Conservation (phyloP, 2,888 invertebrate genomes). For the Ferrisia virgata region DNA sequence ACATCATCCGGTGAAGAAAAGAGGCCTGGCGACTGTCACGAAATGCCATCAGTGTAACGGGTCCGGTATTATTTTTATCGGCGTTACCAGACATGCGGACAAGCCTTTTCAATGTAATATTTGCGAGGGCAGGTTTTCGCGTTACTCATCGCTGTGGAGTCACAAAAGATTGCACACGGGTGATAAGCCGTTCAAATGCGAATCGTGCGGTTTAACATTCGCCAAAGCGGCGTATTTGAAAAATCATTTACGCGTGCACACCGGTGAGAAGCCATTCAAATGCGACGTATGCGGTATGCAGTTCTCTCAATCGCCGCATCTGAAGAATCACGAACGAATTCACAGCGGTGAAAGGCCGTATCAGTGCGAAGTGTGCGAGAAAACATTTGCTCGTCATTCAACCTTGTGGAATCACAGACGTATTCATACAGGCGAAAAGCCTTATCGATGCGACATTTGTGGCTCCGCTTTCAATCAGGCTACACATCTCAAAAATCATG, state of each 20-base stretch:
- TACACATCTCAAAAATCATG: constrained; percentile 83
- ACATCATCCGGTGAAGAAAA: constrained; percentile 77
- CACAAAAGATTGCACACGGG: constrained; percentile 83
- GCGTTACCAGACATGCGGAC: constrained; percentile 54
- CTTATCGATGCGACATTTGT: constrained; percentile 76
- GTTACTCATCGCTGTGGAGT: constrained; percentile 81
- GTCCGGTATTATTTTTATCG: constrained; percentile 72
- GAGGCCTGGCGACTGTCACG: constrained; percentile 77
- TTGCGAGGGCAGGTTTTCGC: constrained; percentile 61
- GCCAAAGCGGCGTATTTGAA: constrained; percentile 88
- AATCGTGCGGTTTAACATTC: constrained; percentile 81
- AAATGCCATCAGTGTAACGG: constrained; percentile 88
- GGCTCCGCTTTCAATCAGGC: constrained; percentile 89
- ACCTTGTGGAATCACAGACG: constrained; percentile 85
- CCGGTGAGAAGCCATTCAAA: constrained; percentile 63
- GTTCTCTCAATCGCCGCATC: constrained; percentile 82
- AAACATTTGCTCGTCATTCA: constrained; percentile 82
- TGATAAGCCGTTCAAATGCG: constrained; percentile 82
- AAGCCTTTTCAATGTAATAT: constrained; percentile 87
- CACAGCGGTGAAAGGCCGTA: constrained; percentile 85
- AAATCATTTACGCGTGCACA: constrained; percentile 83
- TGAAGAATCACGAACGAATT: constrained; percentile 84
- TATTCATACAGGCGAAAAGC: constrained; percentile 84
- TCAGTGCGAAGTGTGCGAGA: constrained; percentile 84
- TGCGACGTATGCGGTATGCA: constrained; percentile 88